Evolutionary conservation across 92 coral and sea anemone genomes (phyloP), one percentile per base, ranked within the genome.

Genomic region (Actinernus sp.): DNA sequence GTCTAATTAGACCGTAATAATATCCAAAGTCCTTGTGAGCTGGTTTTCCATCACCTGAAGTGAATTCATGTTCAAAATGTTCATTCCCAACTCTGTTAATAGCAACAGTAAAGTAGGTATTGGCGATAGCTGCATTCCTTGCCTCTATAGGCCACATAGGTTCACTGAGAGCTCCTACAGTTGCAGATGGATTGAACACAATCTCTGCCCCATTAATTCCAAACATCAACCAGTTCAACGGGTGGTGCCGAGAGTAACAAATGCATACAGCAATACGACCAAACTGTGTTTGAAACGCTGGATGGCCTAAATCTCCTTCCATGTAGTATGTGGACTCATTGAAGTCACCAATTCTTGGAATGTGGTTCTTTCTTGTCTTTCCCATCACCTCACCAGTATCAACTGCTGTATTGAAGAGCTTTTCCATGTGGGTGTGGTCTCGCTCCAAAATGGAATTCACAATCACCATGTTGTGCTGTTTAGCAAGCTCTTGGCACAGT

Each of bases 121-220:
- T 95, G 27, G 99, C 97, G 20, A 95, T 91, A 8, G 99, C 89
- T n/a, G 99, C 99, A 84, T 97, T 92, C 7, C 99, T 84, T 36
- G 99, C 99, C 48, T 95, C 99, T 21, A 95, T 76, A 2, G 99
- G 92, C 99, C 99, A 95, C 95, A 95, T 84, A 5, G 99, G 99
- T 78, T 95, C 99, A 91, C 99, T 95, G 1, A 95, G 79, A 13
- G 92, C 97, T 11, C 99, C 99, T 27, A 95, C 97, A 43, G 99
- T 95, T 55, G 99, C 99, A 19, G 99, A 95, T 0, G 99, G 99
- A 65, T 95, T 95, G 56, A 95, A 95, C 27, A 93, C 96, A 39
- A 95, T 91, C 67, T 95, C 99, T 2, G 99, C 99, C 44, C 97
- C 95, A 48, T 95, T 95, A 28, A 95, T 37, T 18, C 92, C 97